Conservation (phyloP, 2,113 vertebrate species). For the Eupsittula cactorum region DNA sequence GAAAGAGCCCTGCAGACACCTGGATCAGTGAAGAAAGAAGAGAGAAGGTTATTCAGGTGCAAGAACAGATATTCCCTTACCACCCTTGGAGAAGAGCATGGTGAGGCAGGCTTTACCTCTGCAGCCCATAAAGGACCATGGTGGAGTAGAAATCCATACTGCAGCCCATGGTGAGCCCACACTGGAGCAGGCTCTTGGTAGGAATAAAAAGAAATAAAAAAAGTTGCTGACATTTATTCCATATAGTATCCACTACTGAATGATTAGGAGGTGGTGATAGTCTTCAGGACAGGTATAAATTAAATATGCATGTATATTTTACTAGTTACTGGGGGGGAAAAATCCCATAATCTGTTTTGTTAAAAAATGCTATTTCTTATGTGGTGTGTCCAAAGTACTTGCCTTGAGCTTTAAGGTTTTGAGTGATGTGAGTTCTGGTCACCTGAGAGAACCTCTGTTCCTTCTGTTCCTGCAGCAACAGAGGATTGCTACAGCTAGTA, state of each 20-base stretch:
- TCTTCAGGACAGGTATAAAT: background rate
- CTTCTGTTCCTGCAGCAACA: background rate
- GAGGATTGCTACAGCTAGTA: background rate
- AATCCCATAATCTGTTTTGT: background rate
- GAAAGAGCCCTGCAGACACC: background rate
- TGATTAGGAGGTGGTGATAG: background rate
- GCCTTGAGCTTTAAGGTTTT: background rate
- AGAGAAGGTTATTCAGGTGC: accelerated
- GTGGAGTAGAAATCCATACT: background rate
- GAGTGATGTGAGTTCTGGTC: background rate
- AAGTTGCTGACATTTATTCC: background rate
- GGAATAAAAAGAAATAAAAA: background rate
- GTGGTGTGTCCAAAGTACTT: background rate
- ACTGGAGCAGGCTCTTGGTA: background rate
- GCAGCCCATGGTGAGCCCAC: background rate
- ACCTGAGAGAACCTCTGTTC: background rate
- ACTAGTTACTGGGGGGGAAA: background rate
- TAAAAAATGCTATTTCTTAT: background rate
- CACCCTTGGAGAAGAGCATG: background rate
- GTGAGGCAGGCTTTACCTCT: background rate
- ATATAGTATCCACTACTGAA: background rate
- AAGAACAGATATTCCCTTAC: background rate
- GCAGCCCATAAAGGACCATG: background rate
- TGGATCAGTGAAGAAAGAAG: background rate
- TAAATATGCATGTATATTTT: background rate